These are phyloP conservation scores for Penaeus chinensis DNA, from an alignment of 1,140 invertebrate genomes.

Conservation along the genomic window DNA sequence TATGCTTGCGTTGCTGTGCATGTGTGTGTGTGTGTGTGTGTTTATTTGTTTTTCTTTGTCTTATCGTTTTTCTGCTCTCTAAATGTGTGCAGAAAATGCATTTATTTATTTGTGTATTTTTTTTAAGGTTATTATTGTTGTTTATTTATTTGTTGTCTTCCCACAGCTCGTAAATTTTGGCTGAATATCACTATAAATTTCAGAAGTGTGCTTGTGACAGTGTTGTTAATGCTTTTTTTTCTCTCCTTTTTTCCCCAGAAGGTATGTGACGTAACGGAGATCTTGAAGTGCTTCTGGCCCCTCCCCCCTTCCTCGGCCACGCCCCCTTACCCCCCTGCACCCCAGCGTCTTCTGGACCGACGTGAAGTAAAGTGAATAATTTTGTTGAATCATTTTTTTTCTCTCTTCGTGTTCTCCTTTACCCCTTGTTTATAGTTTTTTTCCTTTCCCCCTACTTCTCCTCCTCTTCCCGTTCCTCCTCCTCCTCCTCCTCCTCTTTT, in stretches of 20 bases:
- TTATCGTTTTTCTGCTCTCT: not conserved
- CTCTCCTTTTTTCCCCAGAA: not conserved
- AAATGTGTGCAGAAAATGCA: too few relatives aligned
- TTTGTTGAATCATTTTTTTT: not conserved
- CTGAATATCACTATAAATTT: too few relatives aligned
- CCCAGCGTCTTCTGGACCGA: not conserved
- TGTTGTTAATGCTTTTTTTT: not conserved
- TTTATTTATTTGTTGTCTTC: too few relatives aligned
- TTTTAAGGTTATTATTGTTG: too few relatives aligned
- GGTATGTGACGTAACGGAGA: too few relatives aligned
- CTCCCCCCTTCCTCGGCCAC: not conserved
- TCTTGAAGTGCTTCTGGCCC: not conserved
- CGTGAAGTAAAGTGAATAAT: not conserved
- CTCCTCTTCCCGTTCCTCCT: not conserved
- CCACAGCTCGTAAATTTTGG: too few relatives aligned
- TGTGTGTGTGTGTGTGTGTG: slow-evolving; percentile 29
- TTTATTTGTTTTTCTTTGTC: slow-evolving; percentile 4
- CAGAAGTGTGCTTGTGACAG: too few relatives aligned
- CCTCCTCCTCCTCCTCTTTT: not conserved
- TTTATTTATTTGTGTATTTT: too few relatives aligned
- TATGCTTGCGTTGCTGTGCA: not conserved
- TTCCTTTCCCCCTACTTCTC: not conserved
- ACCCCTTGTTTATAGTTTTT: too few relatives aligned
- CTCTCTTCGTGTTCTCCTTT: not conserved
- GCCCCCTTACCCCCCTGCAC: slow-evolving; percentile 1